Base-by-base conservation (phyloP, 1,140 invertebrate genomes). In the Lamellibrachia luymesi region DNA sequence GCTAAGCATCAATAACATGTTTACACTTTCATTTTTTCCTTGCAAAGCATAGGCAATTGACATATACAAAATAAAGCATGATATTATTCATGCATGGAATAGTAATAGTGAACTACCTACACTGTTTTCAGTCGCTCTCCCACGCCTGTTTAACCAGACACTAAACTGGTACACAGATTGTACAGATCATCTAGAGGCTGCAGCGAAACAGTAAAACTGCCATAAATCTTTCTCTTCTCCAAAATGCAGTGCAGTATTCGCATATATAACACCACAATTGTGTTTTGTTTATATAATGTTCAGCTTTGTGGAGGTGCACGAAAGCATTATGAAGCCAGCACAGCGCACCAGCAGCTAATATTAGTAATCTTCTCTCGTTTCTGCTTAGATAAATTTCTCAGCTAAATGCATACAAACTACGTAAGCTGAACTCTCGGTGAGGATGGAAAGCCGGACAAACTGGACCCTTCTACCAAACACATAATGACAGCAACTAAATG, bases 391-490 rank as follows among this genome's bases (percentile, higher is more conserved):
- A 56, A 80, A 80, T 22, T 80, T 80, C 64, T 80, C 64, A 80
- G 25, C 64, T 80, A 80, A 80, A 80, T 80, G 64, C 4, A 22
- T 80, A 80, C 25, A 17, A 22, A 80, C 64, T 80, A 80, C 64
- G 25, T 17, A 80, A 17, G 64, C 64, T 80, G 13, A 4, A 2
- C 25, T 80, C 7, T 22, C 17, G 13, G 64, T 80, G 64, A 80
- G 8, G 52, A 17, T 80, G 64, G 13, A 80, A 80, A 22, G 64
- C 64, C 64, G 25, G 64, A 80, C 64, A 80, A 80, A 80, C 13
- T 80, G 64, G 64, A 80, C 64, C 64, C 64, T 80, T 80, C 64
- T 80, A 80, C 64, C 64, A 80, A 80, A 80, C 64, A 80, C 64
- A 80, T 80, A 80, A 80, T 56, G 64, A 80, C 64, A 80, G 7